phyloP scores from a whole-genome alignment of 2,113 vertebrate genomes.

The Ardeotis arabs region DNA sequence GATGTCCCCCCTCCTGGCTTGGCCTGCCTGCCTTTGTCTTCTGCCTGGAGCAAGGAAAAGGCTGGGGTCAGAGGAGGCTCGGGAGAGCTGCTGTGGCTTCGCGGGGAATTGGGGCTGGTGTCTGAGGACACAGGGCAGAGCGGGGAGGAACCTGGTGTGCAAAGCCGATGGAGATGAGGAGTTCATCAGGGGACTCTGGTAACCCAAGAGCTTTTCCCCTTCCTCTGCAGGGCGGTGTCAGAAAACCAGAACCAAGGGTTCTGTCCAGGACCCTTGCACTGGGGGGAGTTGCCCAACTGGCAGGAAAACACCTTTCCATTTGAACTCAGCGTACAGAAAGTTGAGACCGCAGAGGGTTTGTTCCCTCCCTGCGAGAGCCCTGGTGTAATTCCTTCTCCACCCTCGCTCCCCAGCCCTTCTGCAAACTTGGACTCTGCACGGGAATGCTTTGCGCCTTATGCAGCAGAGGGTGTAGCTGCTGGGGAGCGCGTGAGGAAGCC shows the following conservation, averaged over 20 bases:
- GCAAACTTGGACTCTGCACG: slow-evolving; percentile 15
- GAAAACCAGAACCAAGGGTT: not conserved
- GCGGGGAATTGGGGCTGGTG: not conserved
- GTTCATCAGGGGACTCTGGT: not conserved
- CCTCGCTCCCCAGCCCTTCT: not conserved
- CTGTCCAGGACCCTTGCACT: too few relatives aligned
- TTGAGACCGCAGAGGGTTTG: not conserved
- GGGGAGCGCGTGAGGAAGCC: not conserved
- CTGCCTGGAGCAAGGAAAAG: not conserved
- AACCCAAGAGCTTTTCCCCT: not conserved
- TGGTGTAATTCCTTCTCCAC: not conserved
- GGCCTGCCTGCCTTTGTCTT: not conserved
- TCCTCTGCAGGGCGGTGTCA: fast-evolving
- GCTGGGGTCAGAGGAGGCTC: not conserved
- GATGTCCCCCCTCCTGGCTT: not conserved
- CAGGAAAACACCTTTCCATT: not conserved
- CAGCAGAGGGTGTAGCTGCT: not conserved
- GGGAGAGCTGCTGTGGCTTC: not conserved
- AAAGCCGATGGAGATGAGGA: not conserved
- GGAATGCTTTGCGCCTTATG: not conserved
- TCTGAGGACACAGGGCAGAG: not conserved
- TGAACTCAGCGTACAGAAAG: fast-evolving
- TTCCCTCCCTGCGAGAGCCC: not conserved
- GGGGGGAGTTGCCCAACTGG: not conserved
- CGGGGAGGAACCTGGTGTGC: not conserved